Conservation (phyloP, 2,888 invertebrate species). For the Slavum lentiscoides region DNA sequence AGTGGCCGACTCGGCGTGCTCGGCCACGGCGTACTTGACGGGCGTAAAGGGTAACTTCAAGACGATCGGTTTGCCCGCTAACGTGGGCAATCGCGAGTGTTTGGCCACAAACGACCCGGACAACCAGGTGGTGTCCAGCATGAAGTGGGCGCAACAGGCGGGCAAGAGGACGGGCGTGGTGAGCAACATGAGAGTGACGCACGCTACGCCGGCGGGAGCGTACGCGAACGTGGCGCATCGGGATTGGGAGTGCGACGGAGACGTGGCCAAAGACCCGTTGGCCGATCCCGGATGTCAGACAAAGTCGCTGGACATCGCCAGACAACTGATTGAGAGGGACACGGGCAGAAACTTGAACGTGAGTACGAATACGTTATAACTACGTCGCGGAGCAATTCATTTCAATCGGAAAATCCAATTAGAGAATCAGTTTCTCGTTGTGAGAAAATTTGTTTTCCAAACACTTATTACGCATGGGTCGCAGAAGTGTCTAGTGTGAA, state of each 20-base stretch:
- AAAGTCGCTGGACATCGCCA: slow-evolving; percentile 84
- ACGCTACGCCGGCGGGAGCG: slow-evolving; percentile 74
- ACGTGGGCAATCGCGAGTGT: slow-evolving; percentile 60
- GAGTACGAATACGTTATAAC: slow-evolving; percentile 52
- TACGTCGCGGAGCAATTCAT: too few species aligned
- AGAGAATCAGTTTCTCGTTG: too few species aligned
- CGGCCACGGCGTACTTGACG: slow-evolving; percentile 72
- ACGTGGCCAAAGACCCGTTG: slow-evolving; percentile 56
- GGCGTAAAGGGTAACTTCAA: slow-evolving; percentile 73
- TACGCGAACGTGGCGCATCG: slow-evolving; percentile 74
- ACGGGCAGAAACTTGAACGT: slow-evolving; percentile 79
- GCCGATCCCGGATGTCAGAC: slow-evolving; percentile 58
- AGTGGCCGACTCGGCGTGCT: slow-evolving; percentile 76
- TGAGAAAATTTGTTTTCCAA: too few species aligned
- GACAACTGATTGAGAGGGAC: slow-evolving; percentile 76
- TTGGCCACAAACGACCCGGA: slow-evolving; percentile 7
- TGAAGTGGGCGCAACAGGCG: slow-evolving; percentile 71
- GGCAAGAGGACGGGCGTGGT: slow-evolving; percentile 65
- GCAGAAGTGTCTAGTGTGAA: too few species aligned
- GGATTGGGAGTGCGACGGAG: slow-evolving; percentile 72
- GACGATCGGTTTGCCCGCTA: slow-evolving; percentile 67
- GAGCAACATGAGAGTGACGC: slow-evolving; percentile 77
- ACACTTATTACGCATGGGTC: too few species aligned
- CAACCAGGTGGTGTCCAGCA: slow-evolving; percentile 70
- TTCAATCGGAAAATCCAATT: too few species aligned